Evolutionary conservation across 2,888 invertebrate genomes (phyloP), one percentile per base, ranked within the genome.

Genomic region (Caradrina kadenii): DNA sequence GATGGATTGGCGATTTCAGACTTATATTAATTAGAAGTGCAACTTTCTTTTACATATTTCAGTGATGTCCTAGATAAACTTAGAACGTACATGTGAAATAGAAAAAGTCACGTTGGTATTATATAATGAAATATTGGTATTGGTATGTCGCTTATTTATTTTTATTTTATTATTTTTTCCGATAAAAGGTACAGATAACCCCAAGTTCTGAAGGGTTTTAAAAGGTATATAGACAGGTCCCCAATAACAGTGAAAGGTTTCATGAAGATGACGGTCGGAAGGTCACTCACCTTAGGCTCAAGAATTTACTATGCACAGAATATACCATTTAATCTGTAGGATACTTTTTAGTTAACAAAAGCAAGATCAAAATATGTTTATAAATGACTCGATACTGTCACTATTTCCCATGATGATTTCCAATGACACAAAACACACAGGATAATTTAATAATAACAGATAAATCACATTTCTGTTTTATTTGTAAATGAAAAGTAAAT

Each of bases 401-500:
- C 35, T 35, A 56, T 53, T n/a, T 10, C 10, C 11, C 13, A 10
- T 13, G 21, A 26, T 26, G 4, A 26, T 26, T 26, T 26, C 26
- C 35, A 53, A 21, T 49, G n/a, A 21, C n/a, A 63, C 45, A 49
- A 22, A 59, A 52, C n/a, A 39, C 49, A 59, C 49, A 22, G 19
- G n/a, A 53, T 63, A 67, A 53, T 74, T 67, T 22, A 82, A 64
- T 74, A 56, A 74, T 53, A 63, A 63, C 52, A 54, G 61, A 55
- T 79, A 79, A 74, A 67, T 80, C 35, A 56, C 42, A 60, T 35
- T 52, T 52, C 52, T 45, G 62, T 63, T 35, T 63, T 67, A 49
- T 68, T 80, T 75, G 35, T 56, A 13, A 80, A 60, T 53, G 67
- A 67, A 67, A 79, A 75, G 67, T 76, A 68, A 80, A 68, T 76